Evolutionary conservation across 2,113 vertebrate species (phyloP).

Genomic region (Silurus asotus): DNA sequence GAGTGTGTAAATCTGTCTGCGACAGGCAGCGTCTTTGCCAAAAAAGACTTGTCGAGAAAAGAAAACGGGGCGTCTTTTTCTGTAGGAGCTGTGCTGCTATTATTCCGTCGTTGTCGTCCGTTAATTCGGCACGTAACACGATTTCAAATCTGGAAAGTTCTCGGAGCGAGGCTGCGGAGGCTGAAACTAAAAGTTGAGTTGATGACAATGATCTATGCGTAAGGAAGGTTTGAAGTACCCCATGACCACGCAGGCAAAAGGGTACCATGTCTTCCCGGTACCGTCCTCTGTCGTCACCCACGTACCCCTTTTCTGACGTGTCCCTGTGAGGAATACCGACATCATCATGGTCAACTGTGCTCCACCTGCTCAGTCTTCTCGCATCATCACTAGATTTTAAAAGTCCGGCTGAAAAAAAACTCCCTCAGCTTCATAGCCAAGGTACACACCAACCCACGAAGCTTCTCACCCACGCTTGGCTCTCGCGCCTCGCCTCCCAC

Average conservation of each 20-base stretch:
- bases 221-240: neutral
- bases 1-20: slow-evolving; percentile 47
- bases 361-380: no score
- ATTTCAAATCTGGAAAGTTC: slow-evolving; percentile 64
- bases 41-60: no score
- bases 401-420: neutral
- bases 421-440: slow-evolving; percentile 1
- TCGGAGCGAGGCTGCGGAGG: slow-evolving; percentile 61
- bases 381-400: no score
- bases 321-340: slow-evolving; percentile 13
- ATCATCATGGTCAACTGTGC: neutral
- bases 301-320: neutral
- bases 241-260: no score
- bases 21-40: slow-evolving; percentile 33
- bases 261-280: neutral
- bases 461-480: slow-evolving; percentile 30
- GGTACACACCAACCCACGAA: slow-evolving; percentile 27
- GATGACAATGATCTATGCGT: slow-evolving; percentile 73
- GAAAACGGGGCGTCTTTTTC: no score
- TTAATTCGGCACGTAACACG: slow-evolving; percentile 72
- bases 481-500: neutral
- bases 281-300: slow-evolving; percentile 25
- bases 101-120: slow-evolving; percentile 69
- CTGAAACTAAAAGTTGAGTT: slow-evolving; percentile 66
- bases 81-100: slow-evolving; percentile 51